These are phyloP conservation scores for Tetramorium alpestre DNA, from an alignment of 1,140 invertebrate species.

Conservation along the genomic window DNA sequence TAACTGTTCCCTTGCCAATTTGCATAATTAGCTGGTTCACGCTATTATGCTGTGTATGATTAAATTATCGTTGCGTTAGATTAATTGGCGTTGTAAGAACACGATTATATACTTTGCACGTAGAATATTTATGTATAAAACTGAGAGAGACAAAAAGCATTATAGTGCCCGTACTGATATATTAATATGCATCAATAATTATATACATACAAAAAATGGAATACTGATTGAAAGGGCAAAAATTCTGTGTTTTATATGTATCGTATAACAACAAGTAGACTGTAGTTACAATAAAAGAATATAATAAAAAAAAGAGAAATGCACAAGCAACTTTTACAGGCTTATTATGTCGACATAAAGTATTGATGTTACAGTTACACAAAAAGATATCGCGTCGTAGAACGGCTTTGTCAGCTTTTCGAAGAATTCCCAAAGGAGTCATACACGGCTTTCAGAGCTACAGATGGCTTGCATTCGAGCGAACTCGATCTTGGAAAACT, in stretches of 20 bases:
- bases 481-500: constrained; percentile 43
- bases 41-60: neutral
- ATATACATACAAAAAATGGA: neutral
- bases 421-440: constrained; percentile 23
- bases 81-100: neutral
- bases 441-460: constrained; percentile 19
- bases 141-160: neutral
- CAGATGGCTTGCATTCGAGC: constrained; percentile 18
- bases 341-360: neutral
- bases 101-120: neutral
- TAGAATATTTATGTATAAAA: constrained; percentile 17
- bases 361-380: neutral
- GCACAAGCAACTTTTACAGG: neutral
- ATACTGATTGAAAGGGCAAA: neutral
- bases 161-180: neutral
- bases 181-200: neutral
- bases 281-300: neutral
- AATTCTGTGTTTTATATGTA: neutral
- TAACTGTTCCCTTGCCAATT: constrained; percentile 1
- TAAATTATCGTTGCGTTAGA: neutral
- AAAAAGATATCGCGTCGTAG: neutral
- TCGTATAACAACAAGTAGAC: neutral
- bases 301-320: neutral
- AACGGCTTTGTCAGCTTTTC: constrained; percentile 18
- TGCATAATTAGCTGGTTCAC: constrained; percentile 10